Conservation (phyloP, 2,113 vertebrate species). For the Ceratotherium simum region DNA sequence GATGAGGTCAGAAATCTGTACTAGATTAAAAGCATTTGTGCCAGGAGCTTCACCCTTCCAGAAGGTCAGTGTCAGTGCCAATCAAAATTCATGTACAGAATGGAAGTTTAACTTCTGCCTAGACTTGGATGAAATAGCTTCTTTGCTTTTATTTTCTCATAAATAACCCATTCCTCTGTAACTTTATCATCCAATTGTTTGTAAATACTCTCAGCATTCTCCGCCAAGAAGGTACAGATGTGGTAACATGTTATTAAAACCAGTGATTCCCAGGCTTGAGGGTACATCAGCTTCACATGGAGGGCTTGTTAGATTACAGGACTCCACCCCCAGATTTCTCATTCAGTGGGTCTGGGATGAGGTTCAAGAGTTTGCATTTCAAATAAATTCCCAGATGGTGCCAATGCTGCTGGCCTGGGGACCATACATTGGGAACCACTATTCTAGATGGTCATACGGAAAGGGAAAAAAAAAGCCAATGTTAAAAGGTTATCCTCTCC, state of each 20-base stretch:
- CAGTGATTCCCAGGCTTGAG: not conserved
- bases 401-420: not conserved
- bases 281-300: not conserved
- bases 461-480: not conserved
- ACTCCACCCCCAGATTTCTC: not conserved
- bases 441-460: not conserved
- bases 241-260: not conserved
- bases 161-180: not conserved
- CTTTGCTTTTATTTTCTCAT: constrained; percentile 10
- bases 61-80: constrained; percentile 69
- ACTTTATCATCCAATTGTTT: not conserved
- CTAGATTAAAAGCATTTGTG: constrained; percentile 73
- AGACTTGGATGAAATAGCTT: constrained; percentile 63
- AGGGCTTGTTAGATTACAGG: not conserved
- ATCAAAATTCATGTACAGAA: constrained; percentile 65
- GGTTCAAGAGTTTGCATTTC: not conserved
- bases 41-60: constrained; percentile 48
- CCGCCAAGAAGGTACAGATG: not conserved
- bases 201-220: not conserved
- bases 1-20: constrained; percentile 78
- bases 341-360: not conserved
- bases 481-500: not conserved
- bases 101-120: constrained; percentile 57
- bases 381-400: not conserved
- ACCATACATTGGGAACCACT: not conserved